A percentile compares a stretch with the other conserved stretches of the same genome.
phyloP scores from a whole-genome alignment of 2,888 invertebrate species.

The Morpho achilles region DNA sequence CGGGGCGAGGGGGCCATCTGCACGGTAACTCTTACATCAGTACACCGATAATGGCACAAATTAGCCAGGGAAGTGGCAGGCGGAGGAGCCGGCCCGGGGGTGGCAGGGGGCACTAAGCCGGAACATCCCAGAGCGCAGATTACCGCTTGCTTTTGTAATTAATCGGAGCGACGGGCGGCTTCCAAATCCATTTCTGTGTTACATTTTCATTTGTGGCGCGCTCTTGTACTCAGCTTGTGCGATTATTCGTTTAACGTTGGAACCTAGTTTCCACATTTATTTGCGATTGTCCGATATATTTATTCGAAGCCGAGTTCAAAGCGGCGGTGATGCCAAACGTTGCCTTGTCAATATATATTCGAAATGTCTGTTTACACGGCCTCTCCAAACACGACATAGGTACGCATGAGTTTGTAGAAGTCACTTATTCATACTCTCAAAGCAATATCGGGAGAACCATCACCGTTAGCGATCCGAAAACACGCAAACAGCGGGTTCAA shows the following conservation, averaged over 20 bases:
- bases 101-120: conserved; percentile 71
- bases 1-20: conserved; percentile 57
- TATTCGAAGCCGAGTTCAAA: conserved; percentile 18
- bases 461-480: conserved; percentile 77
- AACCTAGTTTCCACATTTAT: conserved; percentile 37
- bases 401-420: conserved; percentile 58
- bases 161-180: conserved; percentile 79
- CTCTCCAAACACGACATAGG: conserved; percentile 55
- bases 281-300: conserved; percentile 10
- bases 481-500: conserved; percentile 77
- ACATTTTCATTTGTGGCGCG: conserved; percentile 78
- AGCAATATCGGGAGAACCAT: conserved; percentile 67
- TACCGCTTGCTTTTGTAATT: conserved; percentile 80
- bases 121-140: conserved; percentile 79
- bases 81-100: conserved; percentile 40
- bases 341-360: conserved; percentile 21
- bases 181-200: conserved; percentile 80
- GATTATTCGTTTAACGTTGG: conserved; percentile 60
- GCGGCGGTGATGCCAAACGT: conserved; percentile 13
- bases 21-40: conserved; percentile 79
- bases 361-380: conserved; percentile 48
- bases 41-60: conserved; percentile 80
- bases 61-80: conserved; percentile 75
- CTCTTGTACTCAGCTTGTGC: conserved; percentile 53
- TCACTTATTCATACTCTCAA: conserved; percentile 72